Base-by-base conservation (phyloP, 2,113 vertebrate genomes). In the Fulica atra region DNA sequence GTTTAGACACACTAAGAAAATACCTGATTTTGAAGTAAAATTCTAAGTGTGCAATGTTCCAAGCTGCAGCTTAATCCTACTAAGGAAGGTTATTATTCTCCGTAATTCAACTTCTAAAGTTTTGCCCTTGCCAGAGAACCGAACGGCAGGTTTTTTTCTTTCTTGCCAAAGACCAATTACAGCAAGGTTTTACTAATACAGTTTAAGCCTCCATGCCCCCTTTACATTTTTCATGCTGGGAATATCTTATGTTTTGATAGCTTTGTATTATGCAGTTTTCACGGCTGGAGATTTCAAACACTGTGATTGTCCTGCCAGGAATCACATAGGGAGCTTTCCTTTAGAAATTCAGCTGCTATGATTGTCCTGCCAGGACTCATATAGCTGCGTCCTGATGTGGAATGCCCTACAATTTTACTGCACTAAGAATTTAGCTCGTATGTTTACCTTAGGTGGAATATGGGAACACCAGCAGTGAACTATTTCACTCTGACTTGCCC, bases 191-290 rank as follows among this genome's bases (percentile, higher is more conserved):
- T 92, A 64, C 64, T 91, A 96, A 96, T 60, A 73, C 81, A 89
- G 26, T 88, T 88, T 91, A 96, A 96, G 71, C 83, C 40, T 94
- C 57, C 42, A 19, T 89, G 65, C 65, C 48, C 42, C 65, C 81
- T 97, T 92, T 90, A 89, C 35, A 2, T 94, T 96, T 93, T 84
- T 90, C 86, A 70, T 90, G 86, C 91, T 92, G 94, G 74, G 94
- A 96, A 84, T 92, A 97, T 86, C 25, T 46, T 92, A 86, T 95
- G 95, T 97, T 97, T 96, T 95, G 94, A 96, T 96, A 96, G 84
- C 63, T 95, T 90, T 84, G 35, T 50, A 93, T 97, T 96, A 82
- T 82, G 66, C 66, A 87, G 59, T 90, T 96, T 93, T 88, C 96
- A 94, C 13, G 5, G 93, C 90, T 95, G 79, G 93, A 95, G 68